Evolutionary conservation across 2,888 invertebrate species (phyloP).

Genomic region (Branchellion lobata): DNA sequence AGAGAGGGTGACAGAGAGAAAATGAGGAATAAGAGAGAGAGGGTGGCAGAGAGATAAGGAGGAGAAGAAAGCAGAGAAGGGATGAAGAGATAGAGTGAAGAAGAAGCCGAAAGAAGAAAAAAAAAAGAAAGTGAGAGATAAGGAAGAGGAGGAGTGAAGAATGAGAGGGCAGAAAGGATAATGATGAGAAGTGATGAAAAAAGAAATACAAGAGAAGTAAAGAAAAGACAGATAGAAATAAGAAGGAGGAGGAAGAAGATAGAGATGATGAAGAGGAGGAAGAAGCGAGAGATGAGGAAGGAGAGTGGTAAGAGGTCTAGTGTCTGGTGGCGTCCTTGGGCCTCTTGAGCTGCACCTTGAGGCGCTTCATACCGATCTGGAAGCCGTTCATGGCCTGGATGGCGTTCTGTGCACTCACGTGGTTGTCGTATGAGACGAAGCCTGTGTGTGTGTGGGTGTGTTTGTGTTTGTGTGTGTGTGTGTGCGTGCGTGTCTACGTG

Average conservation of each 20-base stretch:
- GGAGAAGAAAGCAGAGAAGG: not conserved
- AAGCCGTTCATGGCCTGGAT: constrained; percentile 99
- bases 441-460: constrained; percentile 67
- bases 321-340: constrained; percentile 97
- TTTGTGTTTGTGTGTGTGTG: not conserved
- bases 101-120: not conserved
- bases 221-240: not conserved
- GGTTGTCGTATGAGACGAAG: constrained; percentile 99
- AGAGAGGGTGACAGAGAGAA: not conserved
- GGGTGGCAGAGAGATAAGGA: no score
- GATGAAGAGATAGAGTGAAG: not conserved
- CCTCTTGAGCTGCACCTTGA: constrained; percentile 98
- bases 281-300: no score
- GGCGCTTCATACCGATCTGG: constrained; percentile 98
- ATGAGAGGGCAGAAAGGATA: no score
- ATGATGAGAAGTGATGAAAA: no score
- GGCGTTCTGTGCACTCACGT: constrained; percentile 93
- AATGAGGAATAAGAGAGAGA: not conserved
- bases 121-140: no score
- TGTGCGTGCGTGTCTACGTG: not conserved
- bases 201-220: not conserved
- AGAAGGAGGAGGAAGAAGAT: no score
- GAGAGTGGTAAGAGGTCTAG: no score
- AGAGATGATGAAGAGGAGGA: no score
- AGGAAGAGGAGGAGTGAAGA: no score